phyloP scores from a whole-genome alignment of 1,140 invertebrate genomes.

The Eumaeus atala region DNA sequence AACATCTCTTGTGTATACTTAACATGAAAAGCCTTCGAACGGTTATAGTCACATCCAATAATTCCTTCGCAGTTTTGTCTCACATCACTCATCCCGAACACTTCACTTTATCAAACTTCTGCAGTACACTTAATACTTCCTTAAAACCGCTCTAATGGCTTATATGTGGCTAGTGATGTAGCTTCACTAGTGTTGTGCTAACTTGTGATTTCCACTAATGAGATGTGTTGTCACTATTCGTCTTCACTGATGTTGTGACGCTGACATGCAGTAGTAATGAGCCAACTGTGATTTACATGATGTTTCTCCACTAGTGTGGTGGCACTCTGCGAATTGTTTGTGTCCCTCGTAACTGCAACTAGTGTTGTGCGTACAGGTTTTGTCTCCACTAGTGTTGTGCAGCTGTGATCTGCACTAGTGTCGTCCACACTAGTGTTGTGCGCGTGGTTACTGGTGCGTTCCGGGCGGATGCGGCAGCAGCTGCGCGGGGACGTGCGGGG shows the following conservation, averaged over 20 bases:
- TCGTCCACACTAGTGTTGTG: not conserved
- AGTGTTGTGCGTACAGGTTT: slow-evolving; percentile 78
- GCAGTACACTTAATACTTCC: not conserved
- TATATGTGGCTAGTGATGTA: not conserved
- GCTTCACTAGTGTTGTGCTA: too few species aligned
- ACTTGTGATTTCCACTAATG: too few species aligned
- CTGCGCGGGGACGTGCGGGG: slow-evolving; percentile 57
- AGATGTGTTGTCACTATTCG: not conserved
- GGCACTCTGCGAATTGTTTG: not conserved
- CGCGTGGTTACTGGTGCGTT: slow-evolving; percentile 17
- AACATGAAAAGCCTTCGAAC: not conserved
- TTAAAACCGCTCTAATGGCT: not conserved
- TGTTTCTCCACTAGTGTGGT: not conserved
- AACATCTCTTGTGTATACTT: not conserved
- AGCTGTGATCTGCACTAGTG: not conserved
- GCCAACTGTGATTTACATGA: not conserved
- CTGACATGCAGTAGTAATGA: too few species aligned
- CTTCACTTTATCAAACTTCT: slow-evolving; percentile 1
- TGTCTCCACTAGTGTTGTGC: too few species aligned
- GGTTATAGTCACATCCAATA: not conserved
- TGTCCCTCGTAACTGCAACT: not conserved
- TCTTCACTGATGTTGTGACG: not conserved
- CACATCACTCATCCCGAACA: not conserved
- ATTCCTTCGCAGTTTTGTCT: not conserved
- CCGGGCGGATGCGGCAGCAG: not conserved